Evolutionary conservation across 2,888 invertebrate genomes (phyloP), one percentile per base, ranked within the genome.

Genomic region (Drosophila kuntzei): DNA sequence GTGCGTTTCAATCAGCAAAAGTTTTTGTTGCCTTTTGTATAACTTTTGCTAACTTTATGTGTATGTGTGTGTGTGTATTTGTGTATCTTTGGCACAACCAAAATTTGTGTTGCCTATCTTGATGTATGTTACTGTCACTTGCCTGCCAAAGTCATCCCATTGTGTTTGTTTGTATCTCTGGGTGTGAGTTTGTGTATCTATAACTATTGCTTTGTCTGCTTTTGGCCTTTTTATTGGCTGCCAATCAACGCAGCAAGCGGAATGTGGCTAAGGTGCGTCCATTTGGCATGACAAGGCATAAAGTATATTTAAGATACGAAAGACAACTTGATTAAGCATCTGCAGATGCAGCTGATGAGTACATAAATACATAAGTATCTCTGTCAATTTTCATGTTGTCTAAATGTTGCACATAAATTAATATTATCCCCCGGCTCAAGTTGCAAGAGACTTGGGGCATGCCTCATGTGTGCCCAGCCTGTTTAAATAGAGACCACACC

Each of bases 81-180:
- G 27, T 37, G 46, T 53, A 22, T 46, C 2, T 66, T 29, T 63
- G 60, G 58, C 53, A 49, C 29, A 47, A 57, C 32, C 60, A 50
- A 60, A 60, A 51, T 49, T 70, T 11, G 46, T 62, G 57, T 54
- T 66, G 58, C 60, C 65, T 83, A 87, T 83, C 87, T 81, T 66
- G 76, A 83, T 87, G 69, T 61, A 79, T 85, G 88, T 85, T 68
- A 76, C 83, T 83, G 88, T 85, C 83, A 83, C 72, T 68, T 73
- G 74, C 63, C 62, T 75, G 64, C 76, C 80, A 58, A 62, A 68
- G 29, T 70, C 60, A 51, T 39, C 63, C 25, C 43, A 43, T 36
- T 41, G 8, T 49, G 36, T 49, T 16, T 46, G n/a, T 49, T 7
- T 34, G n/a, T 36, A 5, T 39, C 37, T 37, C 32, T 18, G 39